Evolutionary conservation across 2,797 vertebrate species (phyloP).

Genomic region (Acanthornis magna): DNA sequence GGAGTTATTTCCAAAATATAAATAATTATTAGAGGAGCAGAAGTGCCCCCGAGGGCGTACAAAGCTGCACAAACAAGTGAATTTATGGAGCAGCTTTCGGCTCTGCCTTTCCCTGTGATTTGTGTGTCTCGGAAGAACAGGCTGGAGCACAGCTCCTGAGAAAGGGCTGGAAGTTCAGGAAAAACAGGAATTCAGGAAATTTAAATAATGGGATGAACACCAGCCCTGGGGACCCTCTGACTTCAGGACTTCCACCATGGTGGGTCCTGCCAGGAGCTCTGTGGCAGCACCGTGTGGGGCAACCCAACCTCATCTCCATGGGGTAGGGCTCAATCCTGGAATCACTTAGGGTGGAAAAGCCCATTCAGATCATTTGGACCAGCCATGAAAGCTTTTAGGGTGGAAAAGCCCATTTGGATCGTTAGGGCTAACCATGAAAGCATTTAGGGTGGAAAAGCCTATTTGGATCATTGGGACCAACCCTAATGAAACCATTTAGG

Average conservation of each 20-base stretch:
- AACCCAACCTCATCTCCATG: not conserved
- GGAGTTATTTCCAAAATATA: conserved; percentile 9
- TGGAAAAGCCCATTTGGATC: too few species aligned
- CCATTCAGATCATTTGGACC: fast-evolving
- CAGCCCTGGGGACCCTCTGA: not conserved
- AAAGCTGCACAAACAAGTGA: conserved; percentile 31
- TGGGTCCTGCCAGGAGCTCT: too few species aligned
- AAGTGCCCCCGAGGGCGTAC: not conserved
- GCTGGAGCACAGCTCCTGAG: not conserved
- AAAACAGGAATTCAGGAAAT: not conserved
- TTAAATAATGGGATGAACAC: not conserved
- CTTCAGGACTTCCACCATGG: not conserved
- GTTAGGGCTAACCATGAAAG: too few species aligned
- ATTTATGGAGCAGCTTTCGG: conserved; percentile 38
- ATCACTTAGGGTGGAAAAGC: not conserved
- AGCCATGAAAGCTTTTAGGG: not conserved
- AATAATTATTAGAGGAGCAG: conserved; percentile 52
- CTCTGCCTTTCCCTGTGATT: not conserved
- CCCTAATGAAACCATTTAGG: too few species aligned
- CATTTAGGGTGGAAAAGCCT: too few species aligned
- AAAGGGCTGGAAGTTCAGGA: conserved; percentile 2
- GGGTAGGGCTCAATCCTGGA: not conserved
- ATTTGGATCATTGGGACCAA: too few species aligned
- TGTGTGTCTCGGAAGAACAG: not conserved
- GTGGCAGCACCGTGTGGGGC: fast-evolving